Evolutionary conservation across 2,888 invertebrate species (phyloP).

Genomic region (Mayetiola destructor): DNA sequence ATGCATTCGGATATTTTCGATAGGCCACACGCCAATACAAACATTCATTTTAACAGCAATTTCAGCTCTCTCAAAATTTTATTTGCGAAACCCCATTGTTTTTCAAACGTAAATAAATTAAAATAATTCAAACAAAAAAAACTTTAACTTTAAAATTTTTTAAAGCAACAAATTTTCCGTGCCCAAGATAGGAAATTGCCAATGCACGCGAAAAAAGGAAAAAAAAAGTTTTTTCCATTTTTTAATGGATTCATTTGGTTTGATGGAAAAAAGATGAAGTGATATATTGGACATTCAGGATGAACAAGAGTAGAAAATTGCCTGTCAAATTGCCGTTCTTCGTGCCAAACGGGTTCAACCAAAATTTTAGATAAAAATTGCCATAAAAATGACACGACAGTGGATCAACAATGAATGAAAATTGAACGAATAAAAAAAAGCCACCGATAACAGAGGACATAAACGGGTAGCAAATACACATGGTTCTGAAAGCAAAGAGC

Average conservation of each 20-base stretch:
- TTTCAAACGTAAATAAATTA: conserved; percentile 7
- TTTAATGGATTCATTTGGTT: not conserved
- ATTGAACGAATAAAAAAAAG: not conserved
- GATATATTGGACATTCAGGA: not conserved
- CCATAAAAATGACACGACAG: not conserved
- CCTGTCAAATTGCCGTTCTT: not conserved
- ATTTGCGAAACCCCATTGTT: conserved; percentile 10
- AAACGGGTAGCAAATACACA: too few relatives aligned
- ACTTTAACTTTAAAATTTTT: too few relatives aligned
- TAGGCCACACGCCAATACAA: too few relatives aligned
- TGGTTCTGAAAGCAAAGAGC: too few relatives aligned
- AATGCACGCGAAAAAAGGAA: not conserved
- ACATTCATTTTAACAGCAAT: too few relatives aligned
- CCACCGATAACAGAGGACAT: too few relatives aligned
- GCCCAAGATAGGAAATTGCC: not conserved
- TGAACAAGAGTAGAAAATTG: not conserved
- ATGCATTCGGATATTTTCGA: too few relatives aligned
- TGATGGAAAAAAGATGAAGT: not conserved
- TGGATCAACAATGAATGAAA: not conserved
- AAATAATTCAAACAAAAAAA: conserved; percentile 8
- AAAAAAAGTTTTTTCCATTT: not conserved
- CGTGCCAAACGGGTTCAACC: not conserved
- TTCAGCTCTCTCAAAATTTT: too few relatives aligned
- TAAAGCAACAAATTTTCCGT: not conserved
- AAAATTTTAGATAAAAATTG: too few relatives aligned